Evolutionary conservation across 2,113 vertebrate genomes (phyloP), one percentile per base, ranked within the genome.

Genomic region (Saccopteryx leptura): DNA sequence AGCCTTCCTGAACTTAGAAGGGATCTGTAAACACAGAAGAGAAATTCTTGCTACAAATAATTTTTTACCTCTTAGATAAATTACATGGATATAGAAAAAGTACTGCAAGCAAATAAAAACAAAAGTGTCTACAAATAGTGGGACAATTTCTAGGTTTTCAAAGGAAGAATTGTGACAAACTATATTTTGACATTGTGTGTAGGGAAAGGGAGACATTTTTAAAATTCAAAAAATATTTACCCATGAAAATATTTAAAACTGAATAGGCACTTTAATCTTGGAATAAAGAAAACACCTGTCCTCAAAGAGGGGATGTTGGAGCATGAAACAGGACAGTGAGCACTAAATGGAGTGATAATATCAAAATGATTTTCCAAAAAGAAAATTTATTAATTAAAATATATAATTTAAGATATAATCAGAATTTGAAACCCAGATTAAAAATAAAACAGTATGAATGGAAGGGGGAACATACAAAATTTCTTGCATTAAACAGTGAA

Each of bases 361-460:
- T 65, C 7, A 76, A 61, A 81, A 71, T 61, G 1, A 72, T 33
- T 88, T 88, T n/a, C 52, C 2, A 88, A 74, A 88, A 33, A 39
- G 1, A 18, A 83, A 90, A 90, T n/a, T 12, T 23, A 48, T 17
- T 80, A 94, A 31, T 14, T 24, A 68, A 95, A 90, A 75, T 84
- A 69, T 71, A 84, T 84, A 46, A 93, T 12, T 39, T n/a, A 52
- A 46, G 46, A 68, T 0, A n/a, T n/a, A 46, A 52, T 63, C 4
- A 79, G 2, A 61, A 94, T 90, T 78, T 56, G 61, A 83, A 76
- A 48, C n/a, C 2, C 9, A 26, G 15, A 86, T 75, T 65, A 71
- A 88, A 91, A 84, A 61, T 89, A 78, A 93, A 95, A 81, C 14
- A 80, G 31, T 31, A 33, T 39, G 18, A 93, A 71, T 5, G 5